Percentiles rank a stretch among this genome's conserved stretches.
These are phyloP conservation scores for Aporrectodea caliginosa DNA, from an alignment of 1,140 invertebrate species.

Conservation along the genomic window DNA sequence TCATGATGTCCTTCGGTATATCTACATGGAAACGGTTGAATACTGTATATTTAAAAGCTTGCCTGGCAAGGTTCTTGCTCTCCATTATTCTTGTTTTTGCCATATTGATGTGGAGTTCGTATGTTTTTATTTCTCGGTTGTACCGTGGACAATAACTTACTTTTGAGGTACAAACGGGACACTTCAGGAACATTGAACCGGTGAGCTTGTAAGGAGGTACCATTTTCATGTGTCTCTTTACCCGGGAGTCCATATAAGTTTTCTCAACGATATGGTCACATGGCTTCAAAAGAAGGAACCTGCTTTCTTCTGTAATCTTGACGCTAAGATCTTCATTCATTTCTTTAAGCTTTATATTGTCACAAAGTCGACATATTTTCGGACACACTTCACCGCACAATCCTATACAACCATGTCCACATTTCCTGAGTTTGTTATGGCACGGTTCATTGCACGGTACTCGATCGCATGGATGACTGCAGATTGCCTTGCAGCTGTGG, in stretches of 20 bases:
- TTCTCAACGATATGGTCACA: conserved; percentile 65
- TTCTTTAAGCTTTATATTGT: conserved; percentile 58
- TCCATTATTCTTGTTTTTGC: background rate
- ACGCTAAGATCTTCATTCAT: conserved; percentile 57
- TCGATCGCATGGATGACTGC: conserved; percentile 61
- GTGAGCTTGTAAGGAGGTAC: background rate
- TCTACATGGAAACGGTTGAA: too few relatives aligned
- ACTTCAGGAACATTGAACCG: background rate
- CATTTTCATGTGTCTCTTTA: conserved; percentile 40
- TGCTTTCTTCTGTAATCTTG: conserved; percentile 50
- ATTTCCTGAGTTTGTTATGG: conserved; percentile 44
- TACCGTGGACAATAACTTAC: background rate
- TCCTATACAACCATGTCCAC: conserved; percentile 64
- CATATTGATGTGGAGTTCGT: background rate
- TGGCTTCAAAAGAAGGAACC: conserved; percentile 62
- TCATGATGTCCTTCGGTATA: too few relatives aligned
- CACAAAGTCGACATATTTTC: conserved; percentile 52
- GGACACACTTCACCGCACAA: conserved; percentile 65
- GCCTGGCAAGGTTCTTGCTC: background rate
- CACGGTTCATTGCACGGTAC: conserved; percentile 56
- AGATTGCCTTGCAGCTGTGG: conserved; percentile 59
- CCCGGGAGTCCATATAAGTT: conserved; percentile 59
- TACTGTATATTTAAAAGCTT: too few relatives aligned
- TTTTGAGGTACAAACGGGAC: background rate
- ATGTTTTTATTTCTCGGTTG: background rate